Base-by-base conservation (phyloP, 2,888 invertebrate genomes). In the Zygaena filipendulae region DNA sequence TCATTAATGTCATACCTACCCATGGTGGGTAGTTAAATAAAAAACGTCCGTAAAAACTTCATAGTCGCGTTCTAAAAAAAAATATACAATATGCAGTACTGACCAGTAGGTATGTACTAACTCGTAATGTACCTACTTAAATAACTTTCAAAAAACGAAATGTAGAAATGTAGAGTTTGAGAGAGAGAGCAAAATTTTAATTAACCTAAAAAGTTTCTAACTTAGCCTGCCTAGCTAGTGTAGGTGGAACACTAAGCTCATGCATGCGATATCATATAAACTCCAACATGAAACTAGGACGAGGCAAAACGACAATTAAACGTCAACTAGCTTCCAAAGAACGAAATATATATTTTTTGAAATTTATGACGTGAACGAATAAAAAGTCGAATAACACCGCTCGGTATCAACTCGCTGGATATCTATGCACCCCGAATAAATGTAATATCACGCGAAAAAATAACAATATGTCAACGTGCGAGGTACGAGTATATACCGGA, bases 311-410 rank as follows among this genome's bases (percentile, higher is more conserved):
- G 47, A 61, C 62, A 61, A 62, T 58, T 42, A 45, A 33, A n/a
- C n/a, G 35, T 27, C 38, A 43, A 52, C 55, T 54, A 54, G 52
- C 52, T 56, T n/a, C n/a, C n/a, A n/a, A n/a, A n/a, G n/a, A n/a
- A n/a, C 50, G 49, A 60, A 60, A 60, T 56, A 51, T 52, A 56
- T 43, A 61, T 64, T 68, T 62, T 68, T 57, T 52, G 30, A 51
- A 61, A 63, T 60, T 58, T 55, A 59, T 52, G 58, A 49, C 51
- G 50, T 33, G 43, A 47, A 48, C 50, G 52, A 43, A 50, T 55
- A 59, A 53, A 64, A 66, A 56, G 54, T 59, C 55, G 59, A 52
- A 52, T 58, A 68, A 54, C 52, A 47, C 51, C 43, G 49, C 42
- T 51, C 52, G n/a, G 52, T 52, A 56, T 47, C 51, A 53, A 49